phyloP scores from a whole-genome alignment of 35 echinoderm and acorn worm species.

The Heliocidaris erythrogramma region DNA sequence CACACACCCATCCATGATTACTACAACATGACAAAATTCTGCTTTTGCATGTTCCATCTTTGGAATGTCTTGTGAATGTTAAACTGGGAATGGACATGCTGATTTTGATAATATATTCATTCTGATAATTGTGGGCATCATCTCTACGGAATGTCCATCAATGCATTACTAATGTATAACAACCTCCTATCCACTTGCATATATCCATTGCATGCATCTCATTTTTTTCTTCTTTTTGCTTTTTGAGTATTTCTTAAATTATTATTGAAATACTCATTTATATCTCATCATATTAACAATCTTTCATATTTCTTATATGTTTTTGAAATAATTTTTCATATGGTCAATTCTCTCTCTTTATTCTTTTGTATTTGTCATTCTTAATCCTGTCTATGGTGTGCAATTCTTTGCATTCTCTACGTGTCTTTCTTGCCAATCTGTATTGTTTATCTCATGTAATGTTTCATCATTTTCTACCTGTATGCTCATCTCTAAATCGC shows the following conservation, averaged over 20 bases:
- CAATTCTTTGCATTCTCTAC: neutral
- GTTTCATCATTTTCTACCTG: neutral
- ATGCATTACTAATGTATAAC: neutral
- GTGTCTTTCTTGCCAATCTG: neutral
- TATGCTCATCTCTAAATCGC: neutral
- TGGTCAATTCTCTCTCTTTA: neutral
- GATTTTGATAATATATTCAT: neutral
- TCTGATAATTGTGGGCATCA: neutral
- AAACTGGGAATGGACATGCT: neutral
- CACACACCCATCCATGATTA: neutral
- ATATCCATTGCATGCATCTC: neutral
- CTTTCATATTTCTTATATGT: neutral
- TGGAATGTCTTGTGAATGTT: neutral
- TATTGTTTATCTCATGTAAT: neutral
- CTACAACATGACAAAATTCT: neutral
- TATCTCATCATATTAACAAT: neutral
- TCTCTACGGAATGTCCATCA: too few relatives aligned
- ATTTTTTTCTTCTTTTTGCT: neutral
- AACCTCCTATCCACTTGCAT: neutral
- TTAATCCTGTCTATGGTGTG: neutral
- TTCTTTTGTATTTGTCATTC: neutral
- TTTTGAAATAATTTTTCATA: neutral
- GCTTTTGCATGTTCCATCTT: neutral
- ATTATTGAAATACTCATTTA: neutral
- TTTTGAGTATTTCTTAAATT: neutral